These are phyloP conservation scores for Euplexia lucipara DNA, from an alignment of 2,888 invertebrate species.

Conservation along the genomic window DNA sequence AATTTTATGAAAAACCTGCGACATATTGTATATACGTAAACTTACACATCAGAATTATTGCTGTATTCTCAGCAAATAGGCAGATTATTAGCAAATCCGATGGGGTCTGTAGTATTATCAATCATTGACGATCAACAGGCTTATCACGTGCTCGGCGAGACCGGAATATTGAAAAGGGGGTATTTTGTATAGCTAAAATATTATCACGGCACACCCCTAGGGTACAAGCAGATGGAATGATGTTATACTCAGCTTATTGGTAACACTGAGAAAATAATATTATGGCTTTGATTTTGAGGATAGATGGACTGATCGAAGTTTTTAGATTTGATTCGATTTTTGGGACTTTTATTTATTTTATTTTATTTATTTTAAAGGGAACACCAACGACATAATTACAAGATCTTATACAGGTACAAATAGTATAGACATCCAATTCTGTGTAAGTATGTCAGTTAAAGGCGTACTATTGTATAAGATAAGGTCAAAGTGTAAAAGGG, in stretches of 20 bases:
- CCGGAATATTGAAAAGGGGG: slow-evolving; percentile 41
- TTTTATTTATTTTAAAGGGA: no score
- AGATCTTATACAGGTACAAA: no score
- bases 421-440: no score
- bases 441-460: no score
- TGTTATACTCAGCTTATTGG: slow-evolving; percentile 38
- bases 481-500: no score
- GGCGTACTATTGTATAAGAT: no score
- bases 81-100: slow-evolving; percentile 42
- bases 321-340: no score
- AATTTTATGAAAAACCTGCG: no score
- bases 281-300: slow-evolving; percentile 9
- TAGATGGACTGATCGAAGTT: no score
- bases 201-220: slow-evolving; percentile 28
- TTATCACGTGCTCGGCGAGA: slow-evolving; percentile 38
- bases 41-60: background rate
- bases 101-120: slow-evolving; percentile 36
- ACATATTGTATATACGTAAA: no score
- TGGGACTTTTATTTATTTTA: no score
- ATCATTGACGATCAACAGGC: slow-evolving; percentile 49
- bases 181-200: slow-evolving; percentile 58
- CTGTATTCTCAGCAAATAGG: slow-evolving; percentile 11
- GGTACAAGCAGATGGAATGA: slow-evolving; percentile 27
- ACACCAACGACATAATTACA: no score
- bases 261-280: slow-evolving; percentile 23